Evolutionary conservation across 2,113 vertebrate genomes (phyloP).

Genomic region (Sterrhoptilus dennistouni): DNA sequence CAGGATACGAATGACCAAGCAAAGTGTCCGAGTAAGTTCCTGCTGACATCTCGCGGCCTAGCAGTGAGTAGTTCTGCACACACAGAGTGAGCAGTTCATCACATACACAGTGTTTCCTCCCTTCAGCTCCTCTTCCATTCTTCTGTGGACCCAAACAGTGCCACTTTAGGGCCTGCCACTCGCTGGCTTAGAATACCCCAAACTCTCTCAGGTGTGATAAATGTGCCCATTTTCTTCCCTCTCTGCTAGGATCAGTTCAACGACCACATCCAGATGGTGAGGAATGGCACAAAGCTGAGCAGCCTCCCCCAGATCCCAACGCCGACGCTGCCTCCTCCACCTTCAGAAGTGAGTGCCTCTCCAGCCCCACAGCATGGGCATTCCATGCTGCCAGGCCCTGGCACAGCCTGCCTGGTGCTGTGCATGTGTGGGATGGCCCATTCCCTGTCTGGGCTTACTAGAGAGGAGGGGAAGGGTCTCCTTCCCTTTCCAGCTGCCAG

Average conservation of each 20-base stretch:
- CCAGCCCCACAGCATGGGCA: not conserved
- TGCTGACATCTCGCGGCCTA: not conserved
- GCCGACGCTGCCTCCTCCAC: slow-evolving; percentile 80
- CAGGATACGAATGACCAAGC: slow-evolving; percentile 76
- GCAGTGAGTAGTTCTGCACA: rapidly evolving
- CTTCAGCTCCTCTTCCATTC: not conserved
- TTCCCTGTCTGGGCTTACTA: not conserved
- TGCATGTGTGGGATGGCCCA: rapidly evolving
- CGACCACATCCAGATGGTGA: slow-evolving; percentile 84
- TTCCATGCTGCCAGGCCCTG: not conserved
- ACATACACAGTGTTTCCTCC: rapidly evolving
- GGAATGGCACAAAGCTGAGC: slow-evolving; percentile 81
- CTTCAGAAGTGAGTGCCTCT: slow-evolving; percentile 77
- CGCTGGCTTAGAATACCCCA: not conserved
- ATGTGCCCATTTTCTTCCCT: rapidly evolving
- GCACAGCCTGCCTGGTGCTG: not conserved
- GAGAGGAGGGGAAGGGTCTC: not conserved
- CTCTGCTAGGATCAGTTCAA: slow-evolving; percentile 79
- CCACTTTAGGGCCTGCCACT: rapidly evolving
- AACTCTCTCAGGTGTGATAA: not conserved
- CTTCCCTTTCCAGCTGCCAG: not conserved
- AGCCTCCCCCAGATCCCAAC: slow-evolving; percentile 83
- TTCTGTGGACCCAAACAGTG: not conserved
- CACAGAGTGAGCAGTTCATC: rapidly evolving
- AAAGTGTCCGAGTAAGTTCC: slow-evolving; percentile 74